These are phyloP conservation scores for Oxyruncus cristatus DNA, from an alignment of 2,113 vertebrate species.

Conservation along the genomic window DNA sequence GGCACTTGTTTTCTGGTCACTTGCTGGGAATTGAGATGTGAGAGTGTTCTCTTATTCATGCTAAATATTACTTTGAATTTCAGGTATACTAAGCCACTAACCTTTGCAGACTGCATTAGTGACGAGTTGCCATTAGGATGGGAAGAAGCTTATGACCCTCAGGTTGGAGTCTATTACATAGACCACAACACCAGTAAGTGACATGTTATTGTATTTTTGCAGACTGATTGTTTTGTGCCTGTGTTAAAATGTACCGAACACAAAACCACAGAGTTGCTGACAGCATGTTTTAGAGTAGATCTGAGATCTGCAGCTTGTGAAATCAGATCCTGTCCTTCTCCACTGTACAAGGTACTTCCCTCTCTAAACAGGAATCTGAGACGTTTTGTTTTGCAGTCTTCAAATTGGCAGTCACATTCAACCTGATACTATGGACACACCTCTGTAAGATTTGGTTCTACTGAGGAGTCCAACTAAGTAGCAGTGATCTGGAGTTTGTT, in stretches of 20 bases:
- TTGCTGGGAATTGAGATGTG: neutral
- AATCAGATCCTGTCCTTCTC: neutral
- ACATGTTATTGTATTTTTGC: neutral
- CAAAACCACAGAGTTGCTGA: neutral
- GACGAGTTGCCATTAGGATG: conserved; percentile 95
- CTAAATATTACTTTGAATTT: conserved; percentile 38
- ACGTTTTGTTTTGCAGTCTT: neutral
- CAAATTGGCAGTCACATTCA: neutral
- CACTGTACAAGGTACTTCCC: neutral
- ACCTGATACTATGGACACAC: neutral
- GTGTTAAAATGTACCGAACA: neutral
- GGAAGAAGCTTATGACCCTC: conserved; percentile 94
- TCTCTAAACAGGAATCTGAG: neutral
- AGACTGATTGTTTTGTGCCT: neutral
- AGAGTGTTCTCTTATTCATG: neutral
- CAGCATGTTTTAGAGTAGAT: neutral
- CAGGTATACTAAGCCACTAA: conserved; percentile 97
- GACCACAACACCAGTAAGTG: conserved; percentile 98
- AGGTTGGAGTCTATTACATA: conserved; percentile 94
- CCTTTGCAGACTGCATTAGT: conserved; percentile 97
- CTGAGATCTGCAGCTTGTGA: neutral
- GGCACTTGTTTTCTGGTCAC: neutral
- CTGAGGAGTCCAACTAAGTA: neutral
- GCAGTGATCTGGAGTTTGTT: conserved; percentile 24
- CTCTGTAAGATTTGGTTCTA: neutral